Base-by-base conservation (phyloP, 2,888 invertebrate genomes). In the Vanessa cardui region DNA sequence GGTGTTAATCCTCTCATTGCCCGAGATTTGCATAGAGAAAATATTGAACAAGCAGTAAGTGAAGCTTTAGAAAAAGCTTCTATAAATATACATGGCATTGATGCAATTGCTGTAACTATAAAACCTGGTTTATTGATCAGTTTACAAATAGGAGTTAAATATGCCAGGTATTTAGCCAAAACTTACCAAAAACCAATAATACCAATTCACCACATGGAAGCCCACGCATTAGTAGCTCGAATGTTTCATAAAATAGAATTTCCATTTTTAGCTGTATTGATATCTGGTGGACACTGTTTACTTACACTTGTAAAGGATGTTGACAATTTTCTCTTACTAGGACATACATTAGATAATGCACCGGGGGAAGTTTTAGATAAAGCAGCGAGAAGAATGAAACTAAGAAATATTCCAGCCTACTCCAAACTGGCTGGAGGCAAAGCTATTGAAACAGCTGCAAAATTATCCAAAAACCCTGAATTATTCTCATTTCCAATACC, bases 171-270 rank as follows among this genome's bases (percentile, higher is more conserved):
- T 79, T 85, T 98, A 60, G 95, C 96, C 21, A 93, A 90, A 74
- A 88, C 90, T 63, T 91, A 94, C 72, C 88, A 93, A 0, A 97
- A 96, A 83, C 98, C 98, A 0, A 90, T 99, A 72, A 97, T 99
- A 82, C 98, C 99, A 0, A 96, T 99, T 69, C 99, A 99, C 93
- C 99, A 99, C 79, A 99, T 99, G 99, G 96, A 99, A 93, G 99
- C 99, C 1, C 99, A 99, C 93, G 98, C 99, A 6, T 90, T 99
- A 67, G 97, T 97, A 18, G 96, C 95, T 26, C 94, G 99, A 82
- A 95, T 99, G 95, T 91, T 83, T 73, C 75, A 94, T 77, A 80
- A 94, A 74, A 89, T 98, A 61, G 90, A 95, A 66, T 99, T 96
- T 92, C 99, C 99, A 31, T 99, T 96, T 87, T 88, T 99, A 68